Conservation (phyloP, 2,888 invertebrate genomes). For the Sarcophaga carnaria region DNA sequence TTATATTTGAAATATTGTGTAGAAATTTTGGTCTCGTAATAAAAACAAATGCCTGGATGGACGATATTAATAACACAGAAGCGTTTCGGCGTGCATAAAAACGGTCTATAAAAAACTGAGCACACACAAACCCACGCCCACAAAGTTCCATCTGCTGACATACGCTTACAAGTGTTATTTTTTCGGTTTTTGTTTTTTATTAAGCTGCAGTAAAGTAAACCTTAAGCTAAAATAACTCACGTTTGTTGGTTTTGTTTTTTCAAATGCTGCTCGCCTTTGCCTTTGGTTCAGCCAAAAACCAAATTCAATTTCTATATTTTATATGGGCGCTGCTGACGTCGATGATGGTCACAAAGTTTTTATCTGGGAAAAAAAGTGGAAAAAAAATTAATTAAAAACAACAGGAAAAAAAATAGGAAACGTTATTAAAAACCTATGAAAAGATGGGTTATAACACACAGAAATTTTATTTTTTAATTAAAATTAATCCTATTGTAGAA, state of each 20-base stretch:
- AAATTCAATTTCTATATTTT: slow-evolving; percentile 38
- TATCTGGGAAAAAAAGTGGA: slow-evolving; percentile 39
- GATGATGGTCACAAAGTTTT: slow-evolving; percentile 25
- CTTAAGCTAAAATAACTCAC: slow-evolving; percentile 58
- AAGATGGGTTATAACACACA: slow-evolving; percentile 13
- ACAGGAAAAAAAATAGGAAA: slow-evolving; percentile 5
- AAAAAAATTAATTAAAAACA: slow-evolving; percentile 27
- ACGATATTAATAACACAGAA: no score
- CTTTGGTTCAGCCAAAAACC: slow-evolving; percentile 1
- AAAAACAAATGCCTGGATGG: no score
- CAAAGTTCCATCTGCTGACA: no score
- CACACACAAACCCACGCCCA: no score
- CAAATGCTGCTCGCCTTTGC: no score
- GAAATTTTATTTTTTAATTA: slow-evolving; percentile 55
- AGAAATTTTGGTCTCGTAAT: no score
- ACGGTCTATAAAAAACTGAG: no score
- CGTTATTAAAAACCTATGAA: slow-evolving; percentile 49
- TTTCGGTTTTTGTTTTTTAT: not conserved
- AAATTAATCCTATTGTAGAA: slow-evolving; percentile 60
- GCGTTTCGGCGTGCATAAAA: no score
- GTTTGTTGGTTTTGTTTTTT: slow-evolving; percentile 41
- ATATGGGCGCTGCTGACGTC: not conserved
- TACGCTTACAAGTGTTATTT: slow-evolving; percentile 4
- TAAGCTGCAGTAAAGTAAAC: slow-evolving; percentile 29
- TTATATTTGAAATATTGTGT: no score